phyloP scores from a whole-genome alignment of 2,113 vertebrate genomes.

The Xerus inauris region DNA sequence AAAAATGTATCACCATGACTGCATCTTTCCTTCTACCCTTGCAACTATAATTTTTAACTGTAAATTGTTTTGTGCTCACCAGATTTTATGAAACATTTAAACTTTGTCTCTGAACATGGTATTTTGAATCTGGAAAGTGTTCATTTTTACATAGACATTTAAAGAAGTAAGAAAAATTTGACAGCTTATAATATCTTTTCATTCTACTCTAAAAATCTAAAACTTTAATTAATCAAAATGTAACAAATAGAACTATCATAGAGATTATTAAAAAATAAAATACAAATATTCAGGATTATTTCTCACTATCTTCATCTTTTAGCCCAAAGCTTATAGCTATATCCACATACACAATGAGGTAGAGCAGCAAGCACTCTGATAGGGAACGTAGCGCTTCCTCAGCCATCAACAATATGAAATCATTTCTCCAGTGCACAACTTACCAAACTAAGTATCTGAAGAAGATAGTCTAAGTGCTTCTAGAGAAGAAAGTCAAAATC shows the following conservation, averaged over 20 bases:
- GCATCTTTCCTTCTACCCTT: not conserved
- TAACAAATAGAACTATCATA: not conserved
- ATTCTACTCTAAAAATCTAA: not conserved
- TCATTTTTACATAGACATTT: slow-evolving; percentile 22
- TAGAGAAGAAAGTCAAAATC: slow-evolving; percentile 19
- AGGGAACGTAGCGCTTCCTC: not conserved
- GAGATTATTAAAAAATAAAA: slow-evolving; percentile 7
- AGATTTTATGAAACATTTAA: not conserved
- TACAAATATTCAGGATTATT: not conserved
- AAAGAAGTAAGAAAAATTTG: not conserved
- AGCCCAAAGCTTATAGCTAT: not conserved
- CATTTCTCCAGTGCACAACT: not conserved
- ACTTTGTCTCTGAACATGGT: not conserved
- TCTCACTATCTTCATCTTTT: not conserved
- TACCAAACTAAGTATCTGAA: not conserved
- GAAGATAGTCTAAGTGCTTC: not conserved
- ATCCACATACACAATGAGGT: not conserved
- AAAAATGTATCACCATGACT: not conserved
- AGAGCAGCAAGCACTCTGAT: not conserved
- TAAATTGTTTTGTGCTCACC: not conserved
- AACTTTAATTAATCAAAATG: not conserved
- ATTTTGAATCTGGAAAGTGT: slow-evolving; percentile 15
- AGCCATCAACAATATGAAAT: not conserved
- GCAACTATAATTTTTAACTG: slow-evolving; percentile 25
- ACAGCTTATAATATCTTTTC: not conserved